phyloP scores from a whole-genome alignment of 92 coral and sea anemone genomes.

The Zoanthus gigantus region DNA sequence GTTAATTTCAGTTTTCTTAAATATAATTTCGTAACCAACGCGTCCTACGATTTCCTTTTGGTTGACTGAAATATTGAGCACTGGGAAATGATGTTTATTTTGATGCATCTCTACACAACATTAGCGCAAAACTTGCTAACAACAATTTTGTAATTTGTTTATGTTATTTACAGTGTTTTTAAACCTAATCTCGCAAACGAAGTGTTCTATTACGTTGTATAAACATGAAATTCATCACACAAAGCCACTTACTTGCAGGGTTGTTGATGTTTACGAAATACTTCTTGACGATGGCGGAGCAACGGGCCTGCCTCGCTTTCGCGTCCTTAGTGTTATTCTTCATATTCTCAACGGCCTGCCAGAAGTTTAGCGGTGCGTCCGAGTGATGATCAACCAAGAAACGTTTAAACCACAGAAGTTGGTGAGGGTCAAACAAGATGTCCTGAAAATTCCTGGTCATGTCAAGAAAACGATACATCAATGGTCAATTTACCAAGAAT shows the following conservation, averaged over 20 bases:
- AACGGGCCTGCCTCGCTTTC: slow-evolving; percentile 88
- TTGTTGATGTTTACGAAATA: slow-evolving; percentile 85
- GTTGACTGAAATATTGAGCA: too few relatives aligned
- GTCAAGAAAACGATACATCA: background rate
- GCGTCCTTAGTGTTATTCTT: slow-evolving; percentile 89
- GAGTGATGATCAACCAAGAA: slow-evolving; percentile 78
- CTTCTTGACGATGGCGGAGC: slow-evolving; percentile 75
- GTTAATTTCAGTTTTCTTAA: too few relatives aligned
- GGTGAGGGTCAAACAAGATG: slow-evolving; percentile 73
- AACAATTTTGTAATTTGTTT: too few relatives aligned
- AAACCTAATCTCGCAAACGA: too few relatives aligned
- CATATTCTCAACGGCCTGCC: slow-evolving; percentile 99
- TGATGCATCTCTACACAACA: too few relatives aligned
- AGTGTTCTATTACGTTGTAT: too few relatives aligned
- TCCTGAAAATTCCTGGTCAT: slow-evolving; percentile 77
- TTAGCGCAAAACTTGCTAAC: too few relatives aligned
- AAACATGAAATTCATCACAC: too few relatives aligned
- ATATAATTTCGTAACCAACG: too few relatives aligned
- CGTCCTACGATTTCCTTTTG: too few relatives aligned
- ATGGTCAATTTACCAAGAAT: background rate
- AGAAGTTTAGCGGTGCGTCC: slow-evolving; percentile 83
- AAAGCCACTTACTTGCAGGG: slow-evolving; percentile 75
- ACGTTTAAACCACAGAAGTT: slow-evolving; percentile 80
- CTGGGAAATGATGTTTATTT: too few relatives aligned
- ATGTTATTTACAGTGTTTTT: too few relatives aligned